These are phyloP conservation scores for Lasaia peninsularis DNA, from an alignment of 1,140 invertebrate genomes.

Conservation along the genomic window DNA sequence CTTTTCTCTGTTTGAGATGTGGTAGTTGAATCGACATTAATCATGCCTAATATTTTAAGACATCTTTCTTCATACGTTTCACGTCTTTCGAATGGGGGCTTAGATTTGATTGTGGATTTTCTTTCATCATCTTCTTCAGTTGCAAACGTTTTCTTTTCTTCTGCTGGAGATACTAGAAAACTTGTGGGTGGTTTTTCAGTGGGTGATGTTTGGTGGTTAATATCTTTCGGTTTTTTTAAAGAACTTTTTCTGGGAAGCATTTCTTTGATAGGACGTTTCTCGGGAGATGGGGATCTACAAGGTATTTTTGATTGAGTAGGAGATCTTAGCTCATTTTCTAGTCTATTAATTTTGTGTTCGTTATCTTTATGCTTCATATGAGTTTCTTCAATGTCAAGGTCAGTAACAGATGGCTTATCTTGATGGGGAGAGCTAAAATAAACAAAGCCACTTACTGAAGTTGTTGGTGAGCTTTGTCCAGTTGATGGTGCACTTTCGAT, in stretches of 20 bases:
- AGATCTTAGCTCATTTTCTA: slow-evolving; percentile 25
- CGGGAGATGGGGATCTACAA: slow-evolving; percentile 58
- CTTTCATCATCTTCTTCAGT: slow-evolving; percentile 39
- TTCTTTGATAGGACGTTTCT: slow-evolving; percentile 52
- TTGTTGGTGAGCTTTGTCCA: slow-evolving; percentile 72
- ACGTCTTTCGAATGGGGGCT: slow-evolving; percentile 75
- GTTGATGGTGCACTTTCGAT: slow-evolving; percentile 52
- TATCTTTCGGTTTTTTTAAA: slow-evolving; percentile 61
- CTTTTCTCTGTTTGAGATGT: slow-evolving; percentile 25
- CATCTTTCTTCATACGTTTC: slow-evolving; percentile 86
- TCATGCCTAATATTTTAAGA: slow-evolving; percentile 81
- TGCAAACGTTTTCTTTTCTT: slow-evolving; percentile 38
- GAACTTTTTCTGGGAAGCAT: slow-evolving; percentile 69
- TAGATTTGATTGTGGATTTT: slow-evolving; percentile 42
- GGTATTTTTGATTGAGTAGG: slow-evolving; percentile 59
- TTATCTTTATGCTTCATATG: slow-evolving; percentile 26
- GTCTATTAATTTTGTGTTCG: slow-evolving; percentile 23
- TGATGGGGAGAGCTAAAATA: slow-evolving; percentile 56
- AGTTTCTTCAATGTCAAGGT: slow-evolving; percentile 52
- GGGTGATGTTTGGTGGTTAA: slow-evolving; percentile 44
- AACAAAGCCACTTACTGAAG: slow-evolving; percentile 72
- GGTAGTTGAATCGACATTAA: slow-evolving; percentile 55
- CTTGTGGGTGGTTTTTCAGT: slow-evolving; percentile 59
- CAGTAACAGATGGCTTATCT: slow-evolving; percentile 53
- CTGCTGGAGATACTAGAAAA: slow-evolving; percentile 56